Percentiles rank a stretch among this genome's conserved stretches.
phyloP scores from a whole-genome alignment of 2,797 vertebrate genomes.

The Cossypha caffra region DNA sequence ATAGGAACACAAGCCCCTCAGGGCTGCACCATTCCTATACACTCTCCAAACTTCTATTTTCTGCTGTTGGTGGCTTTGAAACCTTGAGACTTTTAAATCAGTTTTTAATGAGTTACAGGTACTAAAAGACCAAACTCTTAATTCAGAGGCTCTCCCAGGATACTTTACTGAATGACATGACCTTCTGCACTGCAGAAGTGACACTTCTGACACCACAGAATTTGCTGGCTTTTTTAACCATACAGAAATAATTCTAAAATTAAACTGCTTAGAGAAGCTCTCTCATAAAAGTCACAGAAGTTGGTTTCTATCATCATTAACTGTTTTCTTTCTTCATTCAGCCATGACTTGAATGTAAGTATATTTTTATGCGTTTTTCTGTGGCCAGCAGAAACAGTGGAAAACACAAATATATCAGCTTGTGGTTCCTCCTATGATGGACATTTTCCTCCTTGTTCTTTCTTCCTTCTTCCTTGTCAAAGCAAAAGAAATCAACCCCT shows the following conservation, averaged over 20 bases:
- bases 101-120: conserved; percentile 37
- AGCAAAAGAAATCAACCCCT: not conserved
- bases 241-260: not conserved
- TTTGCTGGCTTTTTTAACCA: not conserved
- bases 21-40: not conserved
- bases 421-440: accelerated
- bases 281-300: not conserved
- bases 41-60: not conserved
- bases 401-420: not conserved
- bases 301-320: not conserved
- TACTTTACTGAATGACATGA: conserved; percentile 30
- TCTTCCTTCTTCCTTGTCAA: not conserved
- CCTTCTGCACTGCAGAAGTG: conserved; percentile 32
- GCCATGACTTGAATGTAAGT: not conserved
- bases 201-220: conserved; percentile 14
- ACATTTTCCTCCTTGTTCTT: not conserved
- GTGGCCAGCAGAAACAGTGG: not conserved
- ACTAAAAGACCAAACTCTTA: conserved; percentile 10
- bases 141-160: conserved; percentile 34
- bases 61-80: not conserved
- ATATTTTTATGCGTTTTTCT: not conserved
- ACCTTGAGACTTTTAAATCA: conserved; percentile 28
- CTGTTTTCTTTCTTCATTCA: not conserved
- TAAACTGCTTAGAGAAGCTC: not conserved
- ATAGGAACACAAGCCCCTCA: not conserved